Base-by-base conservation (phyloP, 2,797 vertebrate genomes). In the Artibeus jamaicensis region DNA sequence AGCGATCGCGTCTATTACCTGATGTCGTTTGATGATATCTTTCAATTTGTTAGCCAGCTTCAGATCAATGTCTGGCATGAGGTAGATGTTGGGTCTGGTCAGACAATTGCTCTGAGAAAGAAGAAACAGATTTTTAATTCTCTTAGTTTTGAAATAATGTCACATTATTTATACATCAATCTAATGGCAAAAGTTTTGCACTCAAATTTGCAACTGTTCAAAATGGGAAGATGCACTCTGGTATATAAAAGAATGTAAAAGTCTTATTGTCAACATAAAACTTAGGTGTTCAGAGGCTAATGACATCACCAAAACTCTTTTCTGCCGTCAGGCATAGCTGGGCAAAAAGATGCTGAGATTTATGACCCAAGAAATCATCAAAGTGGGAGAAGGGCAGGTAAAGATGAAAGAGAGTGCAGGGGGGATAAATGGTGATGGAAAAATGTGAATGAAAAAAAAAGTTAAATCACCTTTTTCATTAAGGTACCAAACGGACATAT, bases 21-120 rank as follows among this genome's bases (percentile, higher is more conserved):
- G 99, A 98, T 99, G 99, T 62, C 99, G 99, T 96, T 99, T 99
- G 96, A 99, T 99, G 96, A 99, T 99, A 97, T 99, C 99, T 98
- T 99, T 99, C 92, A 99, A 98, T 85, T 99, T 99, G 98, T 99
- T 99, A 65, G 99, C 98, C 98, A 99, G 98, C 98, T 99, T 99
- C 98, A 99, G 98, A 84, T 99, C 99, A 44, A 99, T 98, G 84
- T 99, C 99, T 68, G 99, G 98, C 6, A 99, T 98, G 98, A 99
- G 99, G 99, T 99, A 99, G 98, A 99, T 99, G 29, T 98, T 99
- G 29, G 99, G 99, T 97, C 99, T 98, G 92, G 99, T 99, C 98
- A 99, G 98, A 98, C 99, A 99, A 97, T 99, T 99, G 97, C 99
- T 99, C 99, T 99, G 84, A 65, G 97, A 89, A 76, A 96, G 70